Evolutionary conservation across 2,888 invertebrate genomes (phyloP), one percentile per base, ranked within the genome.

Genomic region (Melitaea athalia): DNA sequence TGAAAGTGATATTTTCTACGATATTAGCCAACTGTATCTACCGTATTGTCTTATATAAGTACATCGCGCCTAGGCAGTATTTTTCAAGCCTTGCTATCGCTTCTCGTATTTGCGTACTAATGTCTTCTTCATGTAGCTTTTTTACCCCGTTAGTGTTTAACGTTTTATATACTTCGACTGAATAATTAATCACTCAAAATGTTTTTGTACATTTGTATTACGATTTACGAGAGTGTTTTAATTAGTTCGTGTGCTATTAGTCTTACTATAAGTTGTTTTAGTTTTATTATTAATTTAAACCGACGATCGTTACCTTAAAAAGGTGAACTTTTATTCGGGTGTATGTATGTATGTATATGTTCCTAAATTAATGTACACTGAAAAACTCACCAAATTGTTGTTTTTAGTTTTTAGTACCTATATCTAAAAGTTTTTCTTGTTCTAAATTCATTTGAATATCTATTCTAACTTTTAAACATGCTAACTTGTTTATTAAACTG

Each of bases 401-500:
- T 77, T 76, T 78, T 76, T 77, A 76, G 69, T 75, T 76, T 81
- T 84, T 86, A 85, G 82, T 86, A n/a, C n/a, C n/a, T n/a, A 81
- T 80, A 84, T 76, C 78, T 79, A 80, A 79, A 81, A 81, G 77
- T 80, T 82, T 81, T 76, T 72, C 76, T 80, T 83, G 82, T 80
- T 79, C 78, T 76, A 76, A 73, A 77, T 77, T 88, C 85, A 86
- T 85, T 88, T 91, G 81, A 88, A 87, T 85, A 85, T 86, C 86
- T 87, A 87, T 84, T 86, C 83, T 88, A 87, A 86, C 84, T 84
- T 83, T 85, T 70, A 67, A 81, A 83, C 62, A 80, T 77, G 85
- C 85, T 90, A 90, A 90, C 89, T 90, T 92, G 83, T 92, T 92
- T 92, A 92, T 78, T 92, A 90, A 92, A 92, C 92, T 92, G 92